Evolutionary conservation across 2,113 vertebrate species (phyloP).

Genomic region (Takifugu flavidus): DNA sequence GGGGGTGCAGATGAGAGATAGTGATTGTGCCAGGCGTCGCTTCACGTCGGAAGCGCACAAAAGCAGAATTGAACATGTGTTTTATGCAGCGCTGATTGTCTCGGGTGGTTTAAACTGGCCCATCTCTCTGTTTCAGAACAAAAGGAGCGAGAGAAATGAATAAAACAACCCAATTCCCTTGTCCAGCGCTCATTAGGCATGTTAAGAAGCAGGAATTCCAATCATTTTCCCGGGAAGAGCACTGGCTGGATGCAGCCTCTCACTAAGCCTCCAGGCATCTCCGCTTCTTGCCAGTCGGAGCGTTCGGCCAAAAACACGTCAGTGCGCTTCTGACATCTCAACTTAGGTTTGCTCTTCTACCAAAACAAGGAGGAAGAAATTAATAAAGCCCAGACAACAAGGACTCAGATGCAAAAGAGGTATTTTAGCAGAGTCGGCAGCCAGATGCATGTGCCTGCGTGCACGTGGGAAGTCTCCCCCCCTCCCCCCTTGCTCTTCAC

Average conservation of each 20-base stretch:
- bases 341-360: no score
- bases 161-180: constrained; percentile 34
- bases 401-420: constrained; percentile 4
- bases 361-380: not conserved
- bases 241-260: constrained; percentile 40
- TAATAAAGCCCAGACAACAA: constrained; percentile 4
- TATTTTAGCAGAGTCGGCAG: constrained; percentile 29
- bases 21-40: constrained; percentile 41
- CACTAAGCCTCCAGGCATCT: constrained; percentile 45
- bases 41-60: constrained; percentile 3
- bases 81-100: not conserved
- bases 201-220: constrained; percentile 66
- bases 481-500: constrained; percentile 58
- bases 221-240: constrained; percentile 57
- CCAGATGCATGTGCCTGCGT: constrained; percentile 34
- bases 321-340: no score
- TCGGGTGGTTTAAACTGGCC: not conserved
- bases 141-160: constrained; percentile 19
- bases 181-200: constrained; percentile 49
- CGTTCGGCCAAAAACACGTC: constrained; percentile 10
- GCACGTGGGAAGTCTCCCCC: constrained; percentile 2
- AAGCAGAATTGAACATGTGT: no score
- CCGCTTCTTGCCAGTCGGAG: constrained; percentile 28
- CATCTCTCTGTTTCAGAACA: not conserved
- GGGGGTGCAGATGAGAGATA: constrained; percentile 16